These are phyloP conservation scores for Melanchra persicariae DNA, from an alignment of 2,888 invertebrate species.

Conservation along the genomic window DNA sequence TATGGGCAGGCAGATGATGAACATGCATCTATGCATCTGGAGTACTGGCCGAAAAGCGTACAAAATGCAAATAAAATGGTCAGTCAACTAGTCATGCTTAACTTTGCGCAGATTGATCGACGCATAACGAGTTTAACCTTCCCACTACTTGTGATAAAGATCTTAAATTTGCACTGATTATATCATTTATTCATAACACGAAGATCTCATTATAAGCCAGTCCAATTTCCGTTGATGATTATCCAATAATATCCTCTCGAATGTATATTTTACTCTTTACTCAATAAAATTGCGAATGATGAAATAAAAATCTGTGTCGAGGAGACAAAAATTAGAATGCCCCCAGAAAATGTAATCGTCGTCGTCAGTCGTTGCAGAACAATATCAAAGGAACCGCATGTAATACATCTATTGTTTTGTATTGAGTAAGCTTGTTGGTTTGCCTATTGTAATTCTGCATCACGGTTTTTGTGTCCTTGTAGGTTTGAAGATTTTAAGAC, in stretches of 20 bases:
- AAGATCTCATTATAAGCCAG: constrained; percentile 5
- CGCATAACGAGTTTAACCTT: neutral
- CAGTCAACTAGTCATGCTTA: neutral
- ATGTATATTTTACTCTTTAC: constrained; percentile 8
- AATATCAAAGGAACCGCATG: constrained; percentile 42
- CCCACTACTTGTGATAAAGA: neutral
- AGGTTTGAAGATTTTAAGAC: neutral
- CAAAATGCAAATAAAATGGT: too few relatives aligned
- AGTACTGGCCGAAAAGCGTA: too few relatives aligned
- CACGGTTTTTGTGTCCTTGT: neutral
- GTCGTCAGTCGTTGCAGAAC: constrained; percentile 28
- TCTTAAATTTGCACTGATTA: neutral
- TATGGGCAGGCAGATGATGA: too few relatives aligned
- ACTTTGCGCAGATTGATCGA: neutral
- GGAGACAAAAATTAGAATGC: constrained; percentile 53
- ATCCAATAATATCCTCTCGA: neutral
- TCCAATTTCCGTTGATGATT: constrained; percentile 15
- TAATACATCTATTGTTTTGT: constrained; percentile 49
- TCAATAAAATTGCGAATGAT: constrained; percentile 1
- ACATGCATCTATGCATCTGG: too few relatives aligned
- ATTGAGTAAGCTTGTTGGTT: constrained; percentile 45
- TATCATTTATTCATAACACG: constrained; percentile 1
- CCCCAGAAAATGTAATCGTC: constrained; percentile 21
- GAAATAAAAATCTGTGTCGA: constrained; percentile 43
- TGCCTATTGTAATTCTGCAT: constrained; percentile 37